Evolutionary conservation across 23 tunicate species (phyloP), one percentile per base, ranked within the genome.

Genomic region (Botrylloides violaceus): DNA sequence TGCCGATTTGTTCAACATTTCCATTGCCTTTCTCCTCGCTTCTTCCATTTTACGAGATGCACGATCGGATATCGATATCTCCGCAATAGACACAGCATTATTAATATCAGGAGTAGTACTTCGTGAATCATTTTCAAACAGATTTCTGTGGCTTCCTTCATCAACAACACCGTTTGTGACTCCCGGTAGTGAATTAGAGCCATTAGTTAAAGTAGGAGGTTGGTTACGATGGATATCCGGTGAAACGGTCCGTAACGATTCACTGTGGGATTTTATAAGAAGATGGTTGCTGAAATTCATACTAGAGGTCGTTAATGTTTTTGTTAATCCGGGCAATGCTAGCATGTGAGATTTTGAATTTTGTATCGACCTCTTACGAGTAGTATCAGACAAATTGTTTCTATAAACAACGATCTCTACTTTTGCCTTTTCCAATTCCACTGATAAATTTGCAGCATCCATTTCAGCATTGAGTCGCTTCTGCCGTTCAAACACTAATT

Each of bases 381-480:
- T 7, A 43, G 53, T 7, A 4, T 31, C 35, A 19, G 70, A 27
- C 43, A 20, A 25, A 68, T 43, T 32, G 37, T 9, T 39, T 43
- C 74, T 68, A 9, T 43, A 37, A 5, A 68, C 30, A 19, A 56
- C 74, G 12, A 43, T 31, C 29, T 68, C 74, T 19, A 68, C 74
- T 43, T 68, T 68, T 5, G 74, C 56, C 32, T 68, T 68, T 43
- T 68, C 74, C 74, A 68, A 43, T 68, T 68, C 74, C 4, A 68
- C 74, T 5, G 49, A 36, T 15, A 68, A 43, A 68, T 68, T 68
- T 38, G 36, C 74, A 24, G 37, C 60, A 32, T 68, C 37, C 20
- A 68, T 68, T 43, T 68, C 74, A 4, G 74, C 74, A 24, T 39
- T 32, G 21, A 68, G 47, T 0, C 74, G 23, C 28, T 37, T 68